These are phyloP conservation scores for Tringa solitaria DNA, from an alignment of 2,113 vertebrate species.

Conservation along the genomic window DNA sequence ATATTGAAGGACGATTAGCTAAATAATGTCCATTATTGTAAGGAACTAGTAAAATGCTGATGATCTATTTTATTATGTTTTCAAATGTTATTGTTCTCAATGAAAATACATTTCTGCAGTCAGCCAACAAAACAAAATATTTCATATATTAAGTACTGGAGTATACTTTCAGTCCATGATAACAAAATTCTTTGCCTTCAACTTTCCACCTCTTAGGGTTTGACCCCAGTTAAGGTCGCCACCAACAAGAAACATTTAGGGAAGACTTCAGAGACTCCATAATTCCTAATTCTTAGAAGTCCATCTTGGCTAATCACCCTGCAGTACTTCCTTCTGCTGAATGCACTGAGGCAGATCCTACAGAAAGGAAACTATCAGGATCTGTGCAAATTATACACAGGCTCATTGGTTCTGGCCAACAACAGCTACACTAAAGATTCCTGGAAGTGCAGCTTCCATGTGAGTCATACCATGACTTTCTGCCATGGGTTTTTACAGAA, in stretches of 20 bases:
- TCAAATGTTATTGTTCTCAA: neutral
- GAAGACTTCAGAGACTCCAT: neutral
- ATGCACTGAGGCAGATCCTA: neutral
- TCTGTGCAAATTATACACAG: neutral
- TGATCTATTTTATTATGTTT: neutral
- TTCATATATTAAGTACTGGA: neutral
- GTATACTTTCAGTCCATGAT: neutral
- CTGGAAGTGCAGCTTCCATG: neutral
- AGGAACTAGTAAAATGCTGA: neutral
- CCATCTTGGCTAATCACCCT: neutral
- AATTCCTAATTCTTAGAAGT: neutral
- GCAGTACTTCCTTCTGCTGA: neutral
- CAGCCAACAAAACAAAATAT: neutral
- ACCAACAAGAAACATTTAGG: neutral
- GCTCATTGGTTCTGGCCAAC: neutral
- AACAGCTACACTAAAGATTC: neutral
- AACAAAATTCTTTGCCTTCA: neutral
- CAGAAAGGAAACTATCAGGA: neutral
- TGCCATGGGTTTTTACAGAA: neutral
- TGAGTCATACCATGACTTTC: neutral
- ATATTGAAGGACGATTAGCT: neutral
- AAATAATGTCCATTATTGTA: neutral
- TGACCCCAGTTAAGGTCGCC: neutral
- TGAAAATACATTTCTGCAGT: neutral
- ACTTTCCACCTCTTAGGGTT: neutral